Percentiles rank a stretch among this genome's conserved stretches.
phyloP scores from a whole-genome alignment of 2,113 vertebrate species.

The Aspiorhynchus laticeps region DNA sequence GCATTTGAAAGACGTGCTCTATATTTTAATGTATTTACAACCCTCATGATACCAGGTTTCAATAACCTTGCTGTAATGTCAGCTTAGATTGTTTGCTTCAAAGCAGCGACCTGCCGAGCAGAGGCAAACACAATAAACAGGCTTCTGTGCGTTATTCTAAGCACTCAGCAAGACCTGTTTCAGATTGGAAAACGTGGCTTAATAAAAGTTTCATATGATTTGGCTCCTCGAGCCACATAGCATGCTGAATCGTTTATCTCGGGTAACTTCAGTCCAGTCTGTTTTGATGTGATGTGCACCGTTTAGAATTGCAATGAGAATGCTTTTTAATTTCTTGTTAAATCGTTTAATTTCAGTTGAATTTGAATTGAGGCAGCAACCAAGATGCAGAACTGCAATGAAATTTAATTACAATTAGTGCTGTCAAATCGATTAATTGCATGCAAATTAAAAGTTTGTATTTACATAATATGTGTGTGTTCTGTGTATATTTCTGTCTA shows the following conservation, averaged over 20 bases:
- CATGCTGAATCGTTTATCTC: neutral
- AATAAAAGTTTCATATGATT: slow-evolving; percentile 4
- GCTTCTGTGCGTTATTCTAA: neutral
- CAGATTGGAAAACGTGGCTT: neutral
- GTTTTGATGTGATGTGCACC: neutral
- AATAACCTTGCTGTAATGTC: slow-evolving; percentile 40
- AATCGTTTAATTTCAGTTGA: neutral
- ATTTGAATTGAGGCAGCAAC: neutral
- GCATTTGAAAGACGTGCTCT: slow-evolving; percentile 28
- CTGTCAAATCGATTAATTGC: too few species aligned
- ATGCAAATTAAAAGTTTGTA: too few species aligned
- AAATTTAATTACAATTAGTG: too few species aligned
- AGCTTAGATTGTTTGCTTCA: slow-evolving; percentile 44
- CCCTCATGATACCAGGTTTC: slow-evolving; percentile 25
- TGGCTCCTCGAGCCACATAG: neutral
- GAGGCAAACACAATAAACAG: slow-evolving; percentile 40
- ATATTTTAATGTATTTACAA: slow-evolving; percentile 28
- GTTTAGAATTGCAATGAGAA: neutral
- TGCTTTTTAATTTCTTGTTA: neutral
- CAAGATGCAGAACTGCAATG: neutral
- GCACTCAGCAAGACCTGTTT: slow-evolving; percentile 21
- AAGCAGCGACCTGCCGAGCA: slow-evolving; percentile 16
- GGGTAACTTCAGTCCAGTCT: neutral
- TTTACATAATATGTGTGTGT: too few species aligned
- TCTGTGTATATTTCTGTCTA: too few species aligned